Base-by-base conservation (phyloP, 2,113 vertebrate genomes). In the Hirundichthys speculiger region DNA sequence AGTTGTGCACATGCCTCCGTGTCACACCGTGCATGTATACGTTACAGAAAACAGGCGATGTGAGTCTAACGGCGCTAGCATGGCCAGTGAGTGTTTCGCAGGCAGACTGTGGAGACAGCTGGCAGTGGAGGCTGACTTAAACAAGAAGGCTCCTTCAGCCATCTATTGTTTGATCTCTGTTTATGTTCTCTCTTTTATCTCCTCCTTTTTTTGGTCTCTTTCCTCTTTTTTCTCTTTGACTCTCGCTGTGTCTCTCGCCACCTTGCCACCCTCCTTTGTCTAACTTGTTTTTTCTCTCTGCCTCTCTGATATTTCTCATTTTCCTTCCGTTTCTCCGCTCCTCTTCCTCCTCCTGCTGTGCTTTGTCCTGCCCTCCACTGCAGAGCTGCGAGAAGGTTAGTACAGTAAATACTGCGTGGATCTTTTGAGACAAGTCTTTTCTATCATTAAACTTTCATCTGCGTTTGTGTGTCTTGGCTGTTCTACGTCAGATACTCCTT, bases 331-430 rank as follows among this genome's bases (percentile, higher is more conserved):
- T 60, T 68, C 60, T 61, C 46, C 59, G 15, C 46, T 71, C 41
- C 49, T 51, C 51, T 25, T 27, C 21, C 40, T 73, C 64, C 61
- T 83, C 75, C 75, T 12, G 5, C 66, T 92, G 92, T 92, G 94
- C 94, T 94, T 93, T 96, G 93, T 94, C 93, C 94, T 93, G 93
- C 93, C 74, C 74, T 93, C 94, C 93, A 94, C 96, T 78, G 75
- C 88, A 90, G 88, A 90, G 79, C 86, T 90, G 34, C 82, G 97
- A 98, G 97, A 99, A 96, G 96, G 97, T 99, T 95, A 95, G 97
- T 98, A 94, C 92, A 70, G 22, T 69, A 75, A 75, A 19, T 1
- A 72, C 51, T 58, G 60, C 75, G 75, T 87, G 84, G 50, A 75
- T 83, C 46, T 52, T 77, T 73, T 58, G 48, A 80, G 69, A 80